Conservation (phyloP, 2,797 vertebrate genomes). For the Enteromius thamalakanensis region DNA sequence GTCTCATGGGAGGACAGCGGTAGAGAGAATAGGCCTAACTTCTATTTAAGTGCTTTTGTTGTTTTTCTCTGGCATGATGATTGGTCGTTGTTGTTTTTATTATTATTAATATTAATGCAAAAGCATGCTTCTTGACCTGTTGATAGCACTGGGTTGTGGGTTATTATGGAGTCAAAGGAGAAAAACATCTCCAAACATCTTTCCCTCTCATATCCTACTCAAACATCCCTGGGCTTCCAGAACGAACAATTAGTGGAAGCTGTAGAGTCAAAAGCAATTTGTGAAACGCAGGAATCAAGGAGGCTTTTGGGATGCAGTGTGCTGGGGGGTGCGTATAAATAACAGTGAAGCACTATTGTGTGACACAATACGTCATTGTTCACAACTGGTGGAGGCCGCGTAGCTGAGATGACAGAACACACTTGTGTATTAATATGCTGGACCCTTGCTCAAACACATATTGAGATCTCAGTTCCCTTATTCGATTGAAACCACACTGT, state of each 20-base stretch:
- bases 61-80: background rate
- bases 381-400: slow-evolving; percentile 48
- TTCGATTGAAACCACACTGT: slow-evolving; percentile 36
- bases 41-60: background rate
- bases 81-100: background rate
- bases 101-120: slow-evolving; percentile 21
- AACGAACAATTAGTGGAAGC: slow-evolving; percentile 68
- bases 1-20: background rate
- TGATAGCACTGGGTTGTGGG: slow-evolving; percentile 19
- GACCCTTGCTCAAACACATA: slow-evolving; percentile 56
- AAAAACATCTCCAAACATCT: slow-evolving; percentile 60
- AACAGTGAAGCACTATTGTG: slow-evolving; percentile 75
- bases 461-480: slow-evolving; percentile 42
- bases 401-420: slow-evolving; percentile 64
- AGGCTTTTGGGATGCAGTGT: slow-evolving; percentile 63
- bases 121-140: slow-evolving; percentile 19
- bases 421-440: slow-evolving; percentile 60
- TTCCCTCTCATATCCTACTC: slow-evolving; percentile 62
- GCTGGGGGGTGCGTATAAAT: slow-evolving; percentile 65
- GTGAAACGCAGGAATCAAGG: slow-evolving; percentile 58
- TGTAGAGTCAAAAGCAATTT: slow-evolving; percentile 59
- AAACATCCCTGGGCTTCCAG: slow-evolving; percentile 55
- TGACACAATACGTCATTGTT: slow-evolving; percentile 72
- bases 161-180: slow-evolving; percentile 47
- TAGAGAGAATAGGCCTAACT: background rate